phyloP scores from a whole-genome alignment of 1,140 invertebrate genomes.

The Hyles euphorbiae region DNA sequence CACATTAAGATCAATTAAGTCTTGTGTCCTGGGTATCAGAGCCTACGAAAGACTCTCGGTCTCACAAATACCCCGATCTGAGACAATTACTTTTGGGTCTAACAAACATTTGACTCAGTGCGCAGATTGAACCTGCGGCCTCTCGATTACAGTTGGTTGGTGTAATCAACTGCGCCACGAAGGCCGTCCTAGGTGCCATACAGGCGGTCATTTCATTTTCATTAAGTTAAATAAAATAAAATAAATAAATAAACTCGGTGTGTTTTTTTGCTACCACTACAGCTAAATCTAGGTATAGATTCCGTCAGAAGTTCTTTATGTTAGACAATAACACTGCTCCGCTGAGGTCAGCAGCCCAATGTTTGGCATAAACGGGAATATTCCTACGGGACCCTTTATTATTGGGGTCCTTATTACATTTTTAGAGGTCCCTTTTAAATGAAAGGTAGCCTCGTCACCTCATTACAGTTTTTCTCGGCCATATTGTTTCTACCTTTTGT shows the following conservation, averaged over 20 bases:
- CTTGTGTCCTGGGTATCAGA: too few species aligned
- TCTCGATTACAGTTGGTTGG: too few species aligned
- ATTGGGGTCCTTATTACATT: slow-evolving; percentile 1
- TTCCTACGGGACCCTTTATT: not conserved
- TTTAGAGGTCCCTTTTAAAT: slow-evolving; percentile 1
- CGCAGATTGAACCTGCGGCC: too few species aligned
- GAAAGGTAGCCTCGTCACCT: not conserved
- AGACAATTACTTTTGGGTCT: too few species aligned
- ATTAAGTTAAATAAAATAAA: too few species aligned
- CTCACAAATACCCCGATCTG: too few species aligned
- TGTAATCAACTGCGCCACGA: too few species aligned
- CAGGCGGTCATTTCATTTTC: too few species aligned
- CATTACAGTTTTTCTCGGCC: not conserved
- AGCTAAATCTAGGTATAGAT: slow-evolving; percentile 17
- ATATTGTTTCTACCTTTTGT: not conserved
- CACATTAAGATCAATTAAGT: too few species aligned
- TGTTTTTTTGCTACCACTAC: slow-evolving; percentile 10
- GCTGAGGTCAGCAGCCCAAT: slow-evolving; percentile 17
- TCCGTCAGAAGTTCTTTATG: slow-evolving; percentile 24
- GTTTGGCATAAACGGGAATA: slow-evolving; percentile 10
- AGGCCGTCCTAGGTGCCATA: too few species aligned
- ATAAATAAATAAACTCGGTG: not conserved
- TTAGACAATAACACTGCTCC: slow-evolving; percentile 20
- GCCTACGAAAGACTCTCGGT: too few species aligned
- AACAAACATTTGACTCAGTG: too few species aligned